phyloP scores from a whole-genome alignment of 2,888 invertebrate species.

The Cosmia pyralina region DNA sequence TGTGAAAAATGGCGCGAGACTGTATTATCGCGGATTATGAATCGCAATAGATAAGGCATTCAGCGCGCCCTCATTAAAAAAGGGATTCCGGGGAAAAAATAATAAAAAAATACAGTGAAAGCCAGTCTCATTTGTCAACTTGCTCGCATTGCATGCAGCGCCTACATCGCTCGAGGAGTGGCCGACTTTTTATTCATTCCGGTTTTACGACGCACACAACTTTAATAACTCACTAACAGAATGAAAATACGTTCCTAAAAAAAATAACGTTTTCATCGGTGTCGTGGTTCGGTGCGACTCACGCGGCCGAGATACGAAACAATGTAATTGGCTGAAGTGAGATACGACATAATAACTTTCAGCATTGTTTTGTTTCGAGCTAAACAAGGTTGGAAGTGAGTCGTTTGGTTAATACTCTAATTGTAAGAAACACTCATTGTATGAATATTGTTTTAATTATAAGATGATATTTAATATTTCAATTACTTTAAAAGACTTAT shows the following conservation, averaged over 20 bases:
- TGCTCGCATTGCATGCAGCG: constrained; percentile 78
- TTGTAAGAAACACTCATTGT: neutral
- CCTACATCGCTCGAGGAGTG: constrained; percentile 77
- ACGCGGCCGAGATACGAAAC: constrained; percentile 22
- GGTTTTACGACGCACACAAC: constrained; percentile 73
- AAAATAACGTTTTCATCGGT: constrained; percentile 73
- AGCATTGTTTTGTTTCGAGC: constrained; percentile 46
- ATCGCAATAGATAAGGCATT: constrained; percentile 81
- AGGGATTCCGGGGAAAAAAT: constrained; percentile 71
- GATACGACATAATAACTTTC: constrained; percentile 20
- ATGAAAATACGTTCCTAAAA: constrained; percentile 76
- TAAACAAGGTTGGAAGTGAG: constrained; percentile 1
- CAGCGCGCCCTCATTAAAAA: constrained; percentile 82
- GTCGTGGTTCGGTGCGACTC: constrained; percentile 46
- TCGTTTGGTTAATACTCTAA: neutral
- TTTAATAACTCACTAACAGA: constrained; percentile 77
- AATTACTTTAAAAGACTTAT: neutral
- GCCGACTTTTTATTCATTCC: constrained; percentile 80
- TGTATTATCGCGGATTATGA: constrained; percentile 78
- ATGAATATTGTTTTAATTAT: neutral
- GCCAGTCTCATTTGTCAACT: constrained; percentile 85
- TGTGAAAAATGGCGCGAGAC: constrained; percentile 71
- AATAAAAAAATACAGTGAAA: constrained; percentile 75
- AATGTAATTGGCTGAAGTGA: constrained; percentile 37
- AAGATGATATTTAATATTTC: neutral